phyloP scores from a whole-genome alignment of 1,140 invertebrate genomes.

The Pseudachorutes palmiensis region DNA sequence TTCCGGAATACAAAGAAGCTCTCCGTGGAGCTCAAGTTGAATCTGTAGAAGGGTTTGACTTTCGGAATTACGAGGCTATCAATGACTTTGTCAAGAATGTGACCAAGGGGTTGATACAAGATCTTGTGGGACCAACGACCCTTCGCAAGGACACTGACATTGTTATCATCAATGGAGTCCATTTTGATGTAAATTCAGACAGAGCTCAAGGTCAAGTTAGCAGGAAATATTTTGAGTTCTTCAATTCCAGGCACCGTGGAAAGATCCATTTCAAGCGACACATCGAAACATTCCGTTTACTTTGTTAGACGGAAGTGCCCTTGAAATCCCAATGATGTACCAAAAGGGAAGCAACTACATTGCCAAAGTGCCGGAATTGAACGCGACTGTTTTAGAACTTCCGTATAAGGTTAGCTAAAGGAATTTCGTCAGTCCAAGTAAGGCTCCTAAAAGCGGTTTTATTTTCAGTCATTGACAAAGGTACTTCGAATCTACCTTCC shows the following conservation, averaged over 20 bases:
- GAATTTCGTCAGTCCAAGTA: background rate
- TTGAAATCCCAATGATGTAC: conserved; percentile 11
- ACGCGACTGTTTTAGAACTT: conserved; percentile 8
- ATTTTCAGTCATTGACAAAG: background rate
- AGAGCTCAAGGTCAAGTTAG: background rate
- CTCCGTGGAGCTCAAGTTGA: background rate
- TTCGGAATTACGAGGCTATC: conserved; percentile 3
- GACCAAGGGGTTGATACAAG: background rate
- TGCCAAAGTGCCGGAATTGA: background rate
- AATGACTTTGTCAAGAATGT: conserved; percentile 5
- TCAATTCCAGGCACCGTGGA: conserved; percentile 8
- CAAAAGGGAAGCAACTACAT: conserved; percentile 3
- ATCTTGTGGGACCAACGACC: background rate
- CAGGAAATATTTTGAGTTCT: background rate
- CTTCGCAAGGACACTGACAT: background rate
- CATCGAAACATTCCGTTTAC: background rate
- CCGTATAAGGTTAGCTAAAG: background rate
- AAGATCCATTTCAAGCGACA: background rate
- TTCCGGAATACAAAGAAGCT: background rate
- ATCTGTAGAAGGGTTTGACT: conserved; percentile 1
- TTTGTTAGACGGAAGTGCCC: background rate
- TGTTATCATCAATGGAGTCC: conserved; percentile 5
- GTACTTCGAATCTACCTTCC: conserved; percentile 9
- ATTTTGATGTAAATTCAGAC: conserved; percentile 8
- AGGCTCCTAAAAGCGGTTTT: background rate